These are phyloP conservation scores for Eucera pruinosa DNA, from an alignment of 2,888 invertebrate species.

Conservation along the genomic window DNA sequence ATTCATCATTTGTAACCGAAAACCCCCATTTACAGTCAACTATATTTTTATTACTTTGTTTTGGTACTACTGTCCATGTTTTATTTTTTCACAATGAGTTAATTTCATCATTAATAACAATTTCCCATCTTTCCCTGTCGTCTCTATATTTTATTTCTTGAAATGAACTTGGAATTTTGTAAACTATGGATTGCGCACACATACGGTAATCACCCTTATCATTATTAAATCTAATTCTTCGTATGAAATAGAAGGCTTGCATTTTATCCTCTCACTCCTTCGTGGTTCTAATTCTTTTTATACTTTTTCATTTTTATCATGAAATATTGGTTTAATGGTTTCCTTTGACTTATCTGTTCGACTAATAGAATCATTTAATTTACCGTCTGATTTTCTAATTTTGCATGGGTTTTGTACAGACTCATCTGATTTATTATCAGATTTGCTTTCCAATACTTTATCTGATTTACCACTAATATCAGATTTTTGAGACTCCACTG, in stretches of 20 bases:
- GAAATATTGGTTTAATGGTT: too few species aligned
- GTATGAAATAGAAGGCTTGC: neutral
- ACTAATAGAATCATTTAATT: too few species aligned
- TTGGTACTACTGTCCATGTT: neutral
- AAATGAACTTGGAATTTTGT: neutral
- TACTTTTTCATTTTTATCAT: neutral
- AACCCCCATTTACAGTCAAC: neutral
- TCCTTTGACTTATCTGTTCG: too few species aligned
- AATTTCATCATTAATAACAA: neutral
- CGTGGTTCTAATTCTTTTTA: neutral
- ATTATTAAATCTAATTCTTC: neutral
- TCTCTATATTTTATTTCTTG: neutral
- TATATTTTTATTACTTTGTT: neutral
- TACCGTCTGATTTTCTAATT: too few species aligned
- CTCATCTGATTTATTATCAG: neutral
- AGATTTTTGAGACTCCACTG: conserved; percentile 9
- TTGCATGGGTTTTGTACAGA: too few species aligned
- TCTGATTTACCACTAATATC: conserved; percentile 9
- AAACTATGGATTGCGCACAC: neutral
- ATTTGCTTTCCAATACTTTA: neutral
- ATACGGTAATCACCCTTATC: neutral
- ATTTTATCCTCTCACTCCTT: conserved; percentile 7
- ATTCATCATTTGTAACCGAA: neutral
- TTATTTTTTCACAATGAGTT: neutral
- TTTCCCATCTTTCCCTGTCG: neutral